Percentiles rank a stretch among this genome's conserved stretches.
phyloP scores from a whole-genome alignment of 2,888 invertebrate species.

The Aspidiotus rigidus region DNA sequence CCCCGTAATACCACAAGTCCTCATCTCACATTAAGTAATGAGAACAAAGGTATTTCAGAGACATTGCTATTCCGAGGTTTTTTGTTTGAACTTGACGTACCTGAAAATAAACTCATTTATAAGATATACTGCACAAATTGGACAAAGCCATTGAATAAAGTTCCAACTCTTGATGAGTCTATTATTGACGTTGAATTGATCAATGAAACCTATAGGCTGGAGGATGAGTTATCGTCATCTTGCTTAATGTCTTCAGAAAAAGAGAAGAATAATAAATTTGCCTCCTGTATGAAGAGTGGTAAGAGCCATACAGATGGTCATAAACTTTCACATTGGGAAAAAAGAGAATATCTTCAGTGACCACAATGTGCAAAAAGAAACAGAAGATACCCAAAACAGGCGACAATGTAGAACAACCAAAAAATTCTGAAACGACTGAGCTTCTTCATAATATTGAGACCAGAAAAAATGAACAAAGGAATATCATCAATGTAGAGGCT shows the following conservation, averaged over 20 bases:
- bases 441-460: not conserved
- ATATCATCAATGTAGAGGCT: conserved; percentile 9
- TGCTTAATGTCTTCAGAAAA: not conserved
- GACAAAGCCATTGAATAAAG: not conserved
- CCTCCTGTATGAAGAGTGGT: not conserved
- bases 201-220: conserved; percentile 25
- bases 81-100: conserved; percentile 25
- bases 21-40: conserved; percentile 12
- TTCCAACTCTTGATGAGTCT: conserved; percentile 3
- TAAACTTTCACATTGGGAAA: not conserved
- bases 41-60: conserved; percentile 16
- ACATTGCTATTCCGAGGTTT: conserved; percentile 25
- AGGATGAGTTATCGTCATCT: conserved; percentile 13
- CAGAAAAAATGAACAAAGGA: not conserved
- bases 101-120: conserved; percentile 23
- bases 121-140: conserved; percentile 22
- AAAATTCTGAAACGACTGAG: not conserved
- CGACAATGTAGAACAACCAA: not conserved
- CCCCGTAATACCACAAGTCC: conserved; percentile 6
- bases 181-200: conserved; percentile 15
- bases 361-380: not conserved
- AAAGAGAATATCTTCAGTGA: not conserved
- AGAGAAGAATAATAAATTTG: conserved; percentile 7
- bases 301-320: not conserved
- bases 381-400: not conserved